Percentiles rank a stretch among this genome's conserved stretches.
Evolutionary conservation across 2,888 invertebrate genomes (phyloP).

Genomic region (Lepas anatifera): DNA sequence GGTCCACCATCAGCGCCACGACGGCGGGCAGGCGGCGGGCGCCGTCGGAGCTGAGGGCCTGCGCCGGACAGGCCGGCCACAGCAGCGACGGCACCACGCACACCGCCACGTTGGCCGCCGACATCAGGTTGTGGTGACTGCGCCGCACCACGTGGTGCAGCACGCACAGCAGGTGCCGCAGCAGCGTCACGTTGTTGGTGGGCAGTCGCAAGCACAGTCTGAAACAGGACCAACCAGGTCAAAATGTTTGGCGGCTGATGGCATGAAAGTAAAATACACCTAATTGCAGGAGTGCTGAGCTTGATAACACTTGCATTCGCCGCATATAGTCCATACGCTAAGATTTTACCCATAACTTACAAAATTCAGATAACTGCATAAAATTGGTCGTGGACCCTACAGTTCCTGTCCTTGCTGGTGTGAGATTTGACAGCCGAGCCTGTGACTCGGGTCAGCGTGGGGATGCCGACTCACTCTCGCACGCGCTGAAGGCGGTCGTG

Average conservation of each 20-base stretch:
- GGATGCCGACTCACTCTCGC: neutral
- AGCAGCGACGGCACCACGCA: constrained; percentile 77
- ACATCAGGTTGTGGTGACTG: constrained; percentile 68
- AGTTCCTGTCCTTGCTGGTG: no score
- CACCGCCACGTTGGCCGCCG: constrained; percentile 70
- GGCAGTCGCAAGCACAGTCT: constrained; percentile 49
- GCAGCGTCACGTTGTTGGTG: constrained; percentile 58
- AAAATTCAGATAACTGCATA: no score
- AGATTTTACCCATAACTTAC: no score
- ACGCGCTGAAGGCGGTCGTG: constrained; percentile 20
- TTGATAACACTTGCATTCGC: no score
- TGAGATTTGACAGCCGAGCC: no score
- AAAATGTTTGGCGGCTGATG: neutral
- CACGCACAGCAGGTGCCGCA: constrained; percentile 69
- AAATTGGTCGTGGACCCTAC: no score
- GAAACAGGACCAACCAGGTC: neutral
- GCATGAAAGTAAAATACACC: constrained; percentile 16
- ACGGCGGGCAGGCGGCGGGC: constrained; percentile 30
- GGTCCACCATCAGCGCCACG: constrained; percentile 52
- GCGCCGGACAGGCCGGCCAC: constrained; percentile 45
- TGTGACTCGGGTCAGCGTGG: no score
- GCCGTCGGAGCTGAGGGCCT: constrained; percentile 24
- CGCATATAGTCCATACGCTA: no score
- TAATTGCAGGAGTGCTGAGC: no score
- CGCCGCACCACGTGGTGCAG: constrained; percentile 65